These are phyloP conservation scores for Hoplias malabaricus DNA, from an alignment of 2,113 vertebrate species.

Conservation along the genomic window DNA sequence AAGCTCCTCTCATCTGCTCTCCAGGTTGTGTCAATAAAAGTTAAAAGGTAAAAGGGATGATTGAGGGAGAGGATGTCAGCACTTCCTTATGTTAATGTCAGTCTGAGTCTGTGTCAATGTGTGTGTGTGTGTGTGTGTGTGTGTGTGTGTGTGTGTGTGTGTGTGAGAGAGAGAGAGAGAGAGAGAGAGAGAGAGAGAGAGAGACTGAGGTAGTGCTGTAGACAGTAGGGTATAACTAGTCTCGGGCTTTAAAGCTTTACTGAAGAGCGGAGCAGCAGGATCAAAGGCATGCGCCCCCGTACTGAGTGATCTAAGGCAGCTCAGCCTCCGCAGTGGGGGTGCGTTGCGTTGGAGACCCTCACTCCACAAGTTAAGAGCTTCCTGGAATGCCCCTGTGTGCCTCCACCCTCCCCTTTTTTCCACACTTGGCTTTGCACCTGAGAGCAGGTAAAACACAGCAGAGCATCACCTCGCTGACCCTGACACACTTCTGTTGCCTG, in stretches of 20 bases:
- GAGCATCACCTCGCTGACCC: constrained; percentile 5
- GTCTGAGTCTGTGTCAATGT: constrained; percentile 22
- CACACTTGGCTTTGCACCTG: constrained; percentile 23
- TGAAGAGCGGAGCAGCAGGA: constrained; percentile 52
- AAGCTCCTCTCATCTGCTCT: constrained; percentile 35
- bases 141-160: constrained; percentile 36
- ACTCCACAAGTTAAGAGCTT: constrained; percentile 48
- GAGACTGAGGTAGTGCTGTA: constrained; percentile 47
- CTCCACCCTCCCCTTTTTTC: constrained; percentile 24
- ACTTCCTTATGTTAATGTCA: constrained; percentile 32
- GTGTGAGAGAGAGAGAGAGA: constrained; percentile 11
- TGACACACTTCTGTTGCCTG: constrained; percentile 10
- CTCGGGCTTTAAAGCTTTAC: constrained; percentile 49
- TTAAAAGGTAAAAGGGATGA: constrained; percentile 26
- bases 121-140: constrained; percentile 25
- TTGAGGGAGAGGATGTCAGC: constrained; percentile 36
- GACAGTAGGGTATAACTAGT: constrained; percentile 21
- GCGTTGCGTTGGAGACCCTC: constrained; percentile 35
- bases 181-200: constrained; percentile 16
- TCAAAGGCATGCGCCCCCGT: constrained; percentile 67
- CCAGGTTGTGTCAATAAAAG: constrained; percentile 36
- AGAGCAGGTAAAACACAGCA: constrained; percentile 25
- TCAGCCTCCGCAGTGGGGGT: constrained; percentile 44
- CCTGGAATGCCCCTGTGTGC: constrained; percentile 41
- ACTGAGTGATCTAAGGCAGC: constrained; percentile 58